Evolutionary conservation across 2,888 invertebrate species (phyloP).

Genomic region (Melanostoma mellinum): DNA sequence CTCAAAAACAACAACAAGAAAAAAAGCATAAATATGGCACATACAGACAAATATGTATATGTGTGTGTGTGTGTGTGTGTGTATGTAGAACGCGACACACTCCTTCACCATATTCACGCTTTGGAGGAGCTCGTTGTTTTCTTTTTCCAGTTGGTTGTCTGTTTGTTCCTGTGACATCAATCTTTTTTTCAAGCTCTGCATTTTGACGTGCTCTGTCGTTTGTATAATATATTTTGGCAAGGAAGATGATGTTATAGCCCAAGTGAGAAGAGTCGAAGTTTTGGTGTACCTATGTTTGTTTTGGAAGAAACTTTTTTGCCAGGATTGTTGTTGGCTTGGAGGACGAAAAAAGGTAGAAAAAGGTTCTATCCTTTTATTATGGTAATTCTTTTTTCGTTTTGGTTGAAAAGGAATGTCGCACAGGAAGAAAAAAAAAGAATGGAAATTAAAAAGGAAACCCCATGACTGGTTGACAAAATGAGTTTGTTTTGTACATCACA

Average conservation of each 20-base stretch:
- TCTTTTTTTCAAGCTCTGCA: slow-evolving; percentile 53
- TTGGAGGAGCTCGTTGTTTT: neutral
- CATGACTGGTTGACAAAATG: slow-evolving; percentile 19
- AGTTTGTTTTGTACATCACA: slow-evolving; percentile 1
- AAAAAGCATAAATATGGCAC: slow-evolving; percentile 31
- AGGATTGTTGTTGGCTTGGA: neutral
- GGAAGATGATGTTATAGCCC: slow-evolving; percentile 24
- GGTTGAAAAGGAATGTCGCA: neutral
- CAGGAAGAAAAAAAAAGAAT: slow-evolving; percentile 23
- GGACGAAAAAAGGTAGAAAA: slow-evolving; percentile 1
- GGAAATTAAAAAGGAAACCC: slow-evolving; percentile 38
- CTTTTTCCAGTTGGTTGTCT: slow-evolving; percentile 20
- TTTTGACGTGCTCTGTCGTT: slow-evolving; percentile 58
- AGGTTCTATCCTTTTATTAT: slow-evolving; percentile 33
- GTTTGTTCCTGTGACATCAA: slow-evolving; percentile 65
- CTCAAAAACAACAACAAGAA: slow-evolving; percentile 18
- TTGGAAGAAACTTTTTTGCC: slow-evolving; percentile 12
- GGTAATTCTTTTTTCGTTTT: slow-evolving; percentile 11
- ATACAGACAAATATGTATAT: slow-evolving; percentile 3
- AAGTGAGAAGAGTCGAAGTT: slow-evolving; percentile 5
- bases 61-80: neutral
- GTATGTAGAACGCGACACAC: neutral
- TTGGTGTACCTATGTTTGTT: slow-evolving; percentile 20
- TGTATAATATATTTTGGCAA: slow-evolving; percentile 41
- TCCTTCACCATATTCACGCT: neutral